Percentiles rank a stretch among this genome's conserved stretches.
These are phyloP conservation scores for Microctonus hyperodae DNA, from an alignment of 2,888 invertebrate genomes.

Conservation along the genomic window DNA sequence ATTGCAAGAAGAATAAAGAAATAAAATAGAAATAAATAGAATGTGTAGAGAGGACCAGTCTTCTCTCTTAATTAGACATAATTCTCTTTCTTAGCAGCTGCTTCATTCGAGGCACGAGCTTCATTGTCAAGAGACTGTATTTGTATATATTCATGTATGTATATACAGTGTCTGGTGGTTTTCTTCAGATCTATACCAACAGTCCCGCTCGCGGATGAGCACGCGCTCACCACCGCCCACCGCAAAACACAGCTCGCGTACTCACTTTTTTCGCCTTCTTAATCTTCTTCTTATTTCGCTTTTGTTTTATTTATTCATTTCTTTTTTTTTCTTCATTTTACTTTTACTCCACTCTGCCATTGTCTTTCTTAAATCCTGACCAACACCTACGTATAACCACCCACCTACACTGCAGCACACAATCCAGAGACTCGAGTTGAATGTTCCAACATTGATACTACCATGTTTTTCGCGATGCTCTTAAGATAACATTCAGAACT, in stretches of 20 bases:
- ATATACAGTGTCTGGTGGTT: not conserved
- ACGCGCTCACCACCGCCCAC: slow-evolving; percentile 25
- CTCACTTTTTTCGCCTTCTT: not conserved
- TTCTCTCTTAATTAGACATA: slow-evolving; percentile 36
- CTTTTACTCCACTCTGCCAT: not conserved
- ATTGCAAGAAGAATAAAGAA: slow-evolving; percentile 1
- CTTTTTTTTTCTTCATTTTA: not conserved
- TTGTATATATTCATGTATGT: not conserved
- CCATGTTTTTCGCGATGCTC: not conserved
- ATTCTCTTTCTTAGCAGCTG: slow-evolving; percentile 38
- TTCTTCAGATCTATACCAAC: not conserved
- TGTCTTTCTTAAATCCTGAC: slow-evolving; percentile 23
- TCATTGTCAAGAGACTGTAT: slow-evolving; percentile 19
- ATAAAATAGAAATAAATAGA: slow-evolving; percentile 16
- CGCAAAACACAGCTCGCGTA: slow-evolving; percentile 1
- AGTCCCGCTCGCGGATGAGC: slow-evolving; percentile 20
- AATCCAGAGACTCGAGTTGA: no score
- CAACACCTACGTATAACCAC: slow-evolving; percentile 38
- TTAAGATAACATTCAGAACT: not conserved
- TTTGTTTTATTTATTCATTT: not conserved
- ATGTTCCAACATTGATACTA: slow-evolving; percentile 9
- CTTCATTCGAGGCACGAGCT: slow-evolving; percentile 34
- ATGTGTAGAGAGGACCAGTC: slow-evolving; percentile 13
- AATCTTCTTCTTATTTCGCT: not conserved
- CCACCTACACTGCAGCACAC: slow-evolving; percentile 21